Evolutionary conservation across 1,140 invertebrate genomes (phyloP).

Genomic region (Rhagoletis pomonella): DNA sequence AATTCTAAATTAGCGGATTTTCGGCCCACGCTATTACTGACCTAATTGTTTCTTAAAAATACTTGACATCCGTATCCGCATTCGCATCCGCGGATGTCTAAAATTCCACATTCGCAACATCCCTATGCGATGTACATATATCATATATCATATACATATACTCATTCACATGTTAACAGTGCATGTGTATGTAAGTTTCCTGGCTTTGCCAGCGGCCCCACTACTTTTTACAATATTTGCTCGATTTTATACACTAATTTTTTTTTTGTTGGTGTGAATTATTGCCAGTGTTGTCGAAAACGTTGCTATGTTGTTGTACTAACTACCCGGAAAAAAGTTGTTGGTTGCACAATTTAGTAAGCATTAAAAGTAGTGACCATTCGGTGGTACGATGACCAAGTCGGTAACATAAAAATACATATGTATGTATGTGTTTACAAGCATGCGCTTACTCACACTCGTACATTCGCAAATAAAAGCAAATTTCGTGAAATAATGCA

Average conservation of each 20-base stretch:
- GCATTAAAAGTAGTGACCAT: slow-evolving; percentile 35
- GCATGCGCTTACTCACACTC: not conserved
- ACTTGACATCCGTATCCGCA: too few relatives aligned
- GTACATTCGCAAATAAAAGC: not conserved
- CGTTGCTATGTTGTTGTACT: not conserved
- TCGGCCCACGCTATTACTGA: too few relatives aligned
- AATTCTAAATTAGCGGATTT: too few relatives aligned
- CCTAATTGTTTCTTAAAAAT: too few relatives aligned
- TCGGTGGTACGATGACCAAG: not conserved
- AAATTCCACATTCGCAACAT: too few relatives aligned
- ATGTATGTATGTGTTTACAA: not conserved
- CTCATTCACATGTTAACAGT: too few relatives aligned
- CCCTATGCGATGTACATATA: too few relatives aligned
- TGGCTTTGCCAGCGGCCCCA: not conserved
- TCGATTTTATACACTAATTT: not conserved
- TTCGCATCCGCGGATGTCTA: too few relatives aligned
- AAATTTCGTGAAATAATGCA: not conserved
- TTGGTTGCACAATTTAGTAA: slow-evolving; percentile 37
- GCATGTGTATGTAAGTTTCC: too few relatives aligned
- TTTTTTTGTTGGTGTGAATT: slow-evolving; percentile 36
- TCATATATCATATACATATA: too few relatives aligned
- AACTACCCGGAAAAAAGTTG: not conserved
- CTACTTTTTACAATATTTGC: slow-evolving; percentile 16
- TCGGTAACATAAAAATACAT: not conserved
- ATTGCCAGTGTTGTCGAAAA: not conserved